Conservation (phyloP, 2,113 vertebrate genomes). For the Burhinus bistriatus region DNA sequence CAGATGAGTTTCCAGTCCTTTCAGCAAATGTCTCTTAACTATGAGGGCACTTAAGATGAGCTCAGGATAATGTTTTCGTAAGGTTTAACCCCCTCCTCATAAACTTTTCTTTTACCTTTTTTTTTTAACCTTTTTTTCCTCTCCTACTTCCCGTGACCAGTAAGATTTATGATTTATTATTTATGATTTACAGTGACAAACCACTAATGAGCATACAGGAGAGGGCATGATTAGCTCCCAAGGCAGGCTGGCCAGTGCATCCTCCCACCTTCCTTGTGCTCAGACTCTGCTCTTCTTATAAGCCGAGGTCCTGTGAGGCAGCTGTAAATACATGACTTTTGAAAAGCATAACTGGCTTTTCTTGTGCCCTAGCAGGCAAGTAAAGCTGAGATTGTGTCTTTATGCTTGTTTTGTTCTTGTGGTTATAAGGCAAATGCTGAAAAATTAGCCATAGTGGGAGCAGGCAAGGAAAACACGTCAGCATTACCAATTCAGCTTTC, state of each 20-base stretch:
- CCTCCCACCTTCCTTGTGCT: not conserved
- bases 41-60: not conserved
- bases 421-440: not conserved
- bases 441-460: not conserved
- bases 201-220: not conserved
- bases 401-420: not conserved
- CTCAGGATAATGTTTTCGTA: not conserved
- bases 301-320: not conserved
- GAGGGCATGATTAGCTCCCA: not conserved
- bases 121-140: not conserved
- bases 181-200: not conserved
- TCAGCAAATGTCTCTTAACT: not conserved
- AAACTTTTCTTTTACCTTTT: not conserved
- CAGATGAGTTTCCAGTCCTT: not conserved
- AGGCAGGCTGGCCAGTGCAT: not conserved
- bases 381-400: not conserved
- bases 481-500: not conserved
- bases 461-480: not conserved
- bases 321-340: not conserved
- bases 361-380: not conserved
- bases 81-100: not conserved
- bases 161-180: not conserved
- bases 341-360: not conserved
- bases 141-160: not conserved
- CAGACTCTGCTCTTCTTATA: not conserved